Conservation (phyloP, 2,888 invertebrate genomes). For the Dynastes maya region DNA sequence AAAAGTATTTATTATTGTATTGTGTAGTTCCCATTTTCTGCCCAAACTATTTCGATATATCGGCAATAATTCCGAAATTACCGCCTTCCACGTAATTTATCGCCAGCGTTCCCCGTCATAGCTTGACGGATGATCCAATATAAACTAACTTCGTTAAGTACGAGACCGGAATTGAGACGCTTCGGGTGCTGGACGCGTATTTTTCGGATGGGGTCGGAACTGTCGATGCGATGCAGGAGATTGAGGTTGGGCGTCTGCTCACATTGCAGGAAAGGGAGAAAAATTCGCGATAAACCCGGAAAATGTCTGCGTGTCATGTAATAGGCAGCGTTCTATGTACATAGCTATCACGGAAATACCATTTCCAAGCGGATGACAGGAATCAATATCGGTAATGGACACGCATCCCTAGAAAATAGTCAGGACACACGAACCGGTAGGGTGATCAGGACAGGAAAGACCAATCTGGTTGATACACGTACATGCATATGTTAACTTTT, state of each 20-base stretch:
- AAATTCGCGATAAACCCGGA: constrained; percentile 32
- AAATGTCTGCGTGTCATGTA: constrained; percentile 43
- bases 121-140: constrained; percentile 46
- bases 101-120: constrained; percentile 39
- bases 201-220: constrained; percentile 7
- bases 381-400: constrained; percentile 50
- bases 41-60: constrained; percentile 18
- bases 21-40: background rate
- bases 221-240: background rate
- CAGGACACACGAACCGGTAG: constrained; percentile 18
- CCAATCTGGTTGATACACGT: background rate
- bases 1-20: background rate
- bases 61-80: constrained; percentile 45
- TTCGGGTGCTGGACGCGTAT: constrained; percentile 18
- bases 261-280: background rate
- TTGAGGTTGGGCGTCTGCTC: background rate
- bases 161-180: constrained; percentile 46
- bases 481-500: background rate
- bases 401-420: constrained; percentile 28
- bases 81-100: constrained; percentile 36
- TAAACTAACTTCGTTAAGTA: constrained; percentile 46
- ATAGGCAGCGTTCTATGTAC: constrained; percentile 39
- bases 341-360: constrained; percentile 37
- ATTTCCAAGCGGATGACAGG: constrained; percentile 45
- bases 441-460: constrained; percentile 23